Percentiles rank a stretch among this genome's conserved stretches.
phyloP scores from a whole-genome alignment of 2,113 vertebrate genomes.

The Epinephelus cyanopodus region DNA sequence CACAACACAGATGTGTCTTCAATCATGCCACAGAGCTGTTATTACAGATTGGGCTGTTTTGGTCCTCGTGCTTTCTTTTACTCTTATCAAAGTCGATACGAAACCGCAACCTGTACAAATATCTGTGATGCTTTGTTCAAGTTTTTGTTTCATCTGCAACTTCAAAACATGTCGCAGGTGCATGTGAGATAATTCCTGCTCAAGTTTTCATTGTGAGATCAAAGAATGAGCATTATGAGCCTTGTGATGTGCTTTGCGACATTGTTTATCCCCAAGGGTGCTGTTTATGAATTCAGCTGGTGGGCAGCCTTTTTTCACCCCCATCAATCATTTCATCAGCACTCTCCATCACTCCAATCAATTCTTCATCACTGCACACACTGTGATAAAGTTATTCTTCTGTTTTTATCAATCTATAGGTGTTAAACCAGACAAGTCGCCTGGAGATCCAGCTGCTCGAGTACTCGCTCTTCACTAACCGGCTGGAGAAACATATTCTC shows the following conservation, averaged over 20 bases:
- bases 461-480: slow-evolving; percentile 86
- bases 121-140: slow-evolving; percentile 61
- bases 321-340: background rate
- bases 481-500: slow-evolving; percentile 87
- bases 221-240: slow-evolving; percentile 41
- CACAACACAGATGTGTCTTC: slow-evolving; percentile 76
- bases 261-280: slow-evolving; percentile 33
- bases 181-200: slow-evolving; percentile 41
- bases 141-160: slow-evolving; percentile 65
- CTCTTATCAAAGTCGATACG: slow-evolving; percentile 61
- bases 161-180: slow-evolving; percentile 72
- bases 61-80: slow-evolving; percentile 50
- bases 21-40: slow-evolving; percentile 70
- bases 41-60: slow-evolving; percentile 77
- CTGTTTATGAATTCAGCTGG: slow-evolving; percentile 11
- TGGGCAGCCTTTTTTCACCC: background rate
- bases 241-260: slow-evolving; percentile 7
- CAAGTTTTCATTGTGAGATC: slow-evolving; percentile 46
- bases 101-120: slow-evolving; percentile 76
- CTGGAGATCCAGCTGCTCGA: slow-evolving; percentile 89
- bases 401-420: slow-evolving; percentile 68
- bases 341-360: background rate
- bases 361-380: background rate
- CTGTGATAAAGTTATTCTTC: background rate
- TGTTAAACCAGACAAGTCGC: slow-evolving; percentile 88